A percentile compares a stretch with the other conserved stretches of the same genome.
Conservation (phyloP, 2,797 vertebrate species). For the Tympanoctomys barrerae region DNA sequence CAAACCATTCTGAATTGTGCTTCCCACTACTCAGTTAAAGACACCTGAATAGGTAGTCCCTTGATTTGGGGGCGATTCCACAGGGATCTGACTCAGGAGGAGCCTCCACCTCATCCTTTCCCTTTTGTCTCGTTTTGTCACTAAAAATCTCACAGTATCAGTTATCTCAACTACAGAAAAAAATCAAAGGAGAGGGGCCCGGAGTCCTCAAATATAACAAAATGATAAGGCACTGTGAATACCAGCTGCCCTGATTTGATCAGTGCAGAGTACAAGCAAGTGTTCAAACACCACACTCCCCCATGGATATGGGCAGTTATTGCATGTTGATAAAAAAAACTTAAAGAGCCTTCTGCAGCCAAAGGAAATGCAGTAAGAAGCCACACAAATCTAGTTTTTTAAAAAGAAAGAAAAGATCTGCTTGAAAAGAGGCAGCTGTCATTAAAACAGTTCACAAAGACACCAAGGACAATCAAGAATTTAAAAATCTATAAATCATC, state of each 20-base stretch:
- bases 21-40: neutral
- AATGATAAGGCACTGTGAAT: neutral
- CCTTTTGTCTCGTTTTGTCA: neutral
- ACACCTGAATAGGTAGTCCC: neutral
- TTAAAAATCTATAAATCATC: conserved; percentile 21
- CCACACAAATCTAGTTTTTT: neutral
- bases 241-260: neutral
- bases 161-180: neutral
- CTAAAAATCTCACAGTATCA: neutral
- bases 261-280: neutral
- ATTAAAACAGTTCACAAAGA: neutral
- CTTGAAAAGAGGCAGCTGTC: neutral
- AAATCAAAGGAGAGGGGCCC: neutral
- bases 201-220: neutral
- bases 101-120: neutral
- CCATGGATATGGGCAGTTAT: too few relatives aligned
- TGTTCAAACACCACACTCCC: neutral
- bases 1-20: neutral
- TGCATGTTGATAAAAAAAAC: neutral
- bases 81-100: neutral
- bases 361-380: neutral
- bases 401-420: neutral
- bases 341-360: neutral
- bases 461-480: conserved; percentile 33
- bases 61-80: neutral